A percentile compares a stretch with the other conserved stretches of the same genome.
phyloP scores from a whole-genome alignment of 2,888 invertebrate genomes.

The Pyrrhia umbra region DNA sequence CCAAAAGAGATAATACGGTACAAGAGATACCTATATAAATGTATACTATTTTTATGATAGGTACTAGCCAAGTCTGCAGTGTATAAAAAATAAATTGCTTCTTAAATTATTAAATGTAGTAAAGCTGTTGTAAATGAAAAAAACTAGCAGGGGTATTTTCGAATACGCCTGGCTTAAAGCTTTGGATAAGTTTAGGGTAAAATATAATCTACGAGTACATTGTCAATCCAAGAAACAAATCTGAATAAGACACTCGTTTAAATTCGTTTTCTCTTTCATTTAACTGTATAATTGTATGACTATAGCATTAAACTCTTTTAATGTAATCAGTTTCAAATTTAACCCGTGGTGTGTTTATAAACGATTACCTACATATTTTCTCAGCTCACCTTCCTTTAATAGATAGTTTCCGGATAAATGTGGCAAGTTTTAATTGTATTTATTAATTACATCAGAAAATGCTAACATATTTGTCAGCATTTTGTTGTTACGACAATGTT shows the following conservation, averaged over 20 bases:
- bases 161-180: too few relatives aligned
- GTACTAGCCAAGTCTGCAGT: too few relatives aligned
- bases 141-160: too few relatives aligned
- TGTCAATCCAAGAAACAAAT: constrained; percentile 1
- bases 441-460: not conserved
- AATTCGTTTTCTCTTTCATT: constrained; percentile 60
- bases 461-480: too few relatives aligned
- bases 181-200: too few relatives aligned
- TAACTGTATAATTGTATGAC: constrained; percentile 51
- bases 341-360: constrained; percentile 32
- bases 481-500: too few relatives aligned
- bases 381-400: not conserved
- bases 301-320: constrained; percentile 23
- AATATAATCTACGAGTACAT: constrained; percentile 18
- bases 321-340: constrained; percentile 26
- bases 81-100: too few relatives aligned
- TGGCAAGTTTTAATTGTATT: not conserved
- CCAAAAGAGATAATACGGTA: too few relatives aligned
- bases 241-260: constrained; percentile 24
- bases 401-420: not conserved
- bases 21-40: too few relatives aligned
- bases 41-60: too few relatives aligned
- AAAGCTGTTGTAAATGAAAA: too few relatives aligned
- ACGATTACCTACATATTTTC: constrained; percentile 18
- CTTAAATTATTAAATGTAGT: too few relatives aligned